Evolutionary conservation across 2,113 vertebrate genomes (phyloP), one percentile per base, ranked within the genome.

Genomic region (Panurus biarmicus): DNA sequence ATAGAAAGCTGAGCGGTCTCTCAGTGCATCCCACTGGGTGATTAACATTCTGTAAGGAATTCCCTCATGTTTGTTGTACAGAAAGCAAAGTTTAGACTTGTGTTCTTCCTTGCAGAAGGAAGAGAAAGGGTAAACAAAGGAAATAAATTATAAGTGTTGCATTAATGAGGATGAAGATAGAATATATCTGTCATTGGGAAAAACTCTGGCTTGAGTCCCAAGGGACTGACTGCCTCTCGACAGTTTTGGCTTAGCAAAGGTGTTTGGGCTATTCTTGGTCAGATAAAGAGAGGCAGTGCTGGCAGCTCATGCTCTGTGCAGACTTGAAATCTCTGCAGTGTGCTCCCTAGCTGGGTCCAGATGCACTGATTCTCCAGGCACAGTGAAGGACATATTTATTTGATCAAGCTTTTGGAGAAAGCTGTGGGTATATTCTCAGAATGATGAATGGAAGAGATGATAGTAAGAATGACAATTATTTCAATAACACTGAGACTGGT

Each of bases 121-220:
- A 93, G 42, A 25, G 57, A 69, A 93, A 87, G 73, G 44, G 51
- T 86, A 91, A 94, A 87, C 45, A 92, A 89, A 90, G 53, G 69
- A 71, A 87, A 96, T 85, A 11, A 94, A 87, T 92, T 89, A 82
- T 69, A 72, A 89, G 65, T 42, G 66, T 89, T 70, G 48, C 54
- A 50, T 89, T 78, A 94, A 75, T 95, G 61, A 75, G 70, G 67
- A 50, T 54, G 50, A 92, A 92, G 81, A 89, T 62, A 73, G 87
- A 95, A 81, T 76, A 11, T 94, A 61, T 94, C 57, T 95, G 83
- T 94, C 81, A 82, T 38, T 79, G 66, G 84, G 71, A 94, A 96
- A 90, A 92, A n/a, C 77, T 70, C 62, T 81, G 84, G 70, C 77
- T 87, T 50, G 35, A 50, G 71, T 94, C 93, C 84, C 10, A 1